phyloP scores from a whole-genome alignment of 2,888 invertebrate genomes.

The Herminia tarsipennalis region DNA sequence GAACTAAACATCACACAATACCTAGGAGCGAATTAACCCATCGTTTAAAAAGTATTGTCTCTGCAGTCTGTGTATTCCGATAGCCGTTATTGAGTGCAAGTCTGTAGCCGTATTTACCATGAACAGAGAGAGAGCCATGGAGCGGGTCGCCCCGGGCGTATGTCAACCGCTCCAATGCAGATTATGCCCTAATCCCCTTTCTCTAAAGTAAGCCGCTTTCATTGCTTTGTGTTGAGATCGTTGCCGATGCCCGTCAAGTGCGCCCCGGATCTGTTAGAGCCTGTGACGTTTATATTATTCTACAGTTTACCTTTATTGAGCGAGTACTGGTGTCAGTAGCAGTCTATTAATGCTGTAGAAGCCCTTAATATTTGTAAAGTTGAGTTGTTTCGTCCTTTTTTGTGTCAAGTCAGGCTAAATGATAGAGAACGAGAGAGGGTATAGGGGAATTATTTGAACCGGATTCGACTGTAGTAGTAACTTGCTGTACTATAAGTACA shows the following conservation, averaged over 20 bases:
- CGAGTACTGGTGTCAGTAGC: too few relatives aligned
- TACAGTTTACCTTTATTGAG: slow-evolving; percentile 21
- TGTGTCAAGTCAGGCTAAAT: too few relatives aligned
- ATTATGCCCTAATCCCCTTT: slow-evolving; percentile 81
- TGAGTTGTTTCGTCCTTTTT: too few relatives aligned
- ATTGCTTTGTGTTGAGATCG: slow-evolving; percentile 77
- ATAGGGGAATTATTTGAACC: too few relatives aligned
- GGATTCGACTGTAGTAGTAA: too few relatives aligned
- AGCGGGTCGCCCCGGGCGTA: slow-evolving; percentile 62
- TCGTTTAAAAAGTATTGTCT: background rate
- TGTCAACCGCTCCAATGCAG: slow-evolving; percentile 79
- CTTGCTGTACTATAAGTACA: too few relatives aligned
- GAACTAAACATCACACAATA: too few relatives aligned
- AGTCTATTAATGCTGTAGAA: too few relatives aligned
- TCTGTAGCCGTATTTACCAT: slow-evolving; percentile 54
- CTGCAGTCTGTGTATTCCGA: slow-evolving; percentile 19
- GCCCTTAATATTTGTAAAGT: too few relatives aligned
- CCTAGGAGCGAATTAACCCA: too few relatives aligned
- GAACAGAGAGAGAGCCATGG: slow-evolving; percentile 48
- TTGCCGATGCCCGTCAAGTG: slow-evolving; percentile 77
- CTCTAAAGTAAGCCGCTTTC: slow-evolving; percentile 79
- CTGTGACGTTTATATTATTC: slow-evolving; percentile 39
- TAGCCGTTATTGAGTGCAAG: slow-evolving; percentile 30
- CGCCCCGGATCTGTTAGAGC: slow-evolving; percentile 70
- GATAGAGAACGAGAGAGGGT: too few relatives aligned